phyloP scores from a whole-genome alignment of 2,797 vertebrate species.

The Cyprinodon diabolis region DNA sequence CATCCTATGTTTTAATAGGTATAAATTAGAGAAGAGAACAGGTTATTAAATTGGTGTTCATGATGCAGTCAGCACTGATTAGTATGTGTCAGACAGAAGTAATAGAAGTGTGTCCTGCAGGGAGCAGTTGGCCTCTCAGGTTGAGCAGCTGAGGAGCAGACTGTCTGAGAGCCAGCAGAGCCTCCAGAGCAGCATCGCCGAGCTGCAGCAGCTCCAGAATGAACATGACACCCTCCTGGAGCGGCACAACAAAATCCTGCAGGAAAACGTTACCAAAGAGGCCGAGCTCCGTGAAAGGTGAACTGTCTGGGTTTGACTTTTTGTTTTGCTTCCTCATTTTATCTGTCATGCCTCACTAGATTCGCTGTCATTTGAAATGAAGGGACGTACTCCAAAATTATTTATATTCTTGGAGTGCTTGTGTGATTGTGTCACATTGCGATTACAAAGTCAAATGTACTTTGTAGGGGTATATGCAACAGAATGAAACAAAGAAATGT shows the following conservation, averaged over 20 bases:
- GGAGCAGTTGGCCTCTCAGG: conserved; percentile 85
- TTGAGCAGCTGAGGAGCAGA: conserved; percentile 88
- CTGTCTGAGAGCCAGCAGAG: conserved; percentile 89
- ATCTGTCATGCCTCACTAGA: not conserved
- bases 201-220: conserved; percentile 88
- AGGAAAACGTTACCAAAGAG: conserved; percentile 92
- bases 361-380: not conserved
- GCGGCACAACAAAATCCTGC: conserved; percentile 95
- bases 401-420: not conserved
- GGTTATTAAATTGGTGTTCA: too few relatives aligned
- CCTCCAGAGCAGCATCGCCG: conserved; percentile 81
- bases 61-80: not conserved
- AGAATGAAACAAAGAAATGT: not conserved
- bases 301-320: conserved; percentile 3
- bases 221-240: conserved; percentile 93
- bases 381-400: not conserved
- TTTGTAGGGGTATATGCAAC: not conserved
- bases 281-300: conserved; percentile 95
- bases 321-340: not conserved
- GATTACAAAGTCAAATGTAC: not conserved
- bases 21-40: too few relatives aligned
- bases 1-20: not conserved
- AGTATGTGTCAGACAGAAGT: not conserved
- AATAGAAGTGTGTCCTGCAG: conserved; percentile 65
- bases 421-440: not conserved